A percentile compares a stretch with the other conserved stretches of the same genome.
These are phyloP conservation scores for Oryzias woworae DNA, from an alignment of 2,113 vertebrate species.

Conservation along the genomic window DNA sequence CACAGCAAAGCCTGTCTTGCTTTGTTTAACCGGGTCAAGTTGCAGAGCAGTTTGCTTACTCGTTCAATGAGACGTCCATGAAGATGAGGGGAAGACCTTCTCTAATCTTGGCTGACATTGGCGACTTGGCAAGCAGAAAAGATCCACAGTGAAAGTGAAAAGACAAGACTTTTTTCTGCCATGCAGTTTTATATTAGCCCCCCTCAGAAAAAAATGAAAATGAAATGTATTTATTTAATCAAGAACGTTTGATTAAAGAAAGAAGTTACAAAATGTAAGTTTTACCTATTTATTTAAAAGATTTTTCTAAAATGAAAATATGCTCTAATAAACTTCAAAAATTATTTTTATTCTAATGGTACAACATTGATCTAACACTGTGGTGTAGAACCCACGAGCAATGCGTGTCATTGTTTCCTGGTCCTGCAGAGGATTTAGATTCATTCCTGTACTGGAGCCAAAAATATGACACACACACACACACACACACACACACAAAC, in stretches of 20 bases:
- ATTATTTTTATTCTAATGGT: too few relatives aligned
- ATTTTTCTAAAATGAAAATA: too few relatives aligned
- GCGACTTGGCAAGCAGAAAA: constrained; percentile 44
- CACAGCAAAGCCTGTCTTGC: constrained; percentile 42
- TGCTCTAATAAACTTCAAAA: too few relatives aligned
- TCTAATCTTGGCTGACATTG: constrained; percentile 76
- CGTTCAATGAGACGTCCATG: constrained; percentile 69
- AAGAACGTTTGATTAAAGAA: too few relatives aligned
- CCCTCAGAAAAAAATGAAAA: too few relatives aligned
- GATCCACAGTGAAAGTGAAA: constrained; percentile 20
- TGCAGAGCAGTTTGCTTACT: constrained; percentile 67
- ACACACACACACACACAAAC: constrained; percentile 31
- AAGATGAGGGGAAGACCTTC: constrained; percentile 73
- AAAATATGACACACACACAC: constrained; percentile 19
- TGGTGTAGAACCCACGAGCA: too few relatives aligned
- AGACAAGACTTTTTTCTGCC: constrained; percentile 11
- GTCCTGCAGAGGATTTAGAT: too few relatives aligned
- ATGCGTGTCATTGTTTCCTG: not conserved
- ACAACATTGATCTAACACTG: too few relatives aligned
- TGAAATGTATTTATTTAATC: too few relatives aligned
- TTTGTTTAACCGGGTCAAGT: constrained; percentile 69
- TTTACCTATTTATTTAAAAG: too few relatives aligned
- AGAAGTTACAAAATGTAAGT: too few relatives aligned
- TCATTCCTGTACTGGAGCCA: constrained; percentile 32
- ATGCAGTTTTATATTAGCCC: constrained; percentile 8